Evolutionary conservation across 1,140 invertebrate species (phyloP), one percentile per base, ranked within the genome.

Genomic region (Caerostris extrusa): DNA sequence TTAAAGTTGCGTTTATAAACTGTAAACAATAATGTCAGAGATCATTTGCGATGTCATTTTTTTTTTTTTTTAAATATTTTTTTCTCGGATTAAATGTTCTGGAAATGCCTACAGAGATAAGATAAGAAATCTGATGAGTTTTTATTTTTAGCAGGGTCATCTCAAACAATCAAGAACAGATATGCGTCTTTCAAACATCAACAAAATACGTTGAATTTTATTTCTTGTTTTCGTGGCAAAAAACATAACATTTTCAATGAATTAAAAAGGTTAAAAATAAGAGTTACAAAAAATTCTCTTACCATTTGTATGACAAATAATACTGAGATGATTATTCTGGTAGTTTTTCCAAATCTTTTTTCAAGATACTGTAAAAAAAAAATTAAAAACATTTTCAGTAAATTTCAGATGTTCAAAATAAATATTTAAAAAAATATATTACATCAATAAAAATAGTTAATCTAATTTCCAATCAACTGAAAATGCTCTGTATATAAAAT

Each of bases 221-320:
- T 77, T 77, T 12, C 71, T 50, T 17, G 12, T 14, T 14, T 14
- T 14, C 3, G 0, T 64, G 8, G 5, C 60, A 7, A 64, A 14
- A 14, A 17, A 12, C 12, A 64, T 5, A 17, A 14, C 12, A 64
- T 64, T 14, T 10, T 64, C 10, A 64, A 5, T 5, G 7, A 14
- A 64, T 14, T 12, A 64, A 64, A 64, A 64, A 64, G 61, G 61
- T 14, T 64, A 17, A 17, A 10, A 64, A 64, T 17, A n/a, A 6
- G 61, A n/a, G n/a, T 17, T 6, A 67, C 4, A 5, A 67, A 7
- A 19, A 3, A 2, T 5, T 10, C 0, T 53, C 87, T 89, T 83
- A 94, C 93, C 97, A 98, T 98, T 96, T 98, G 98, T 5, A 98
- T 95, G 53, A 97, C 97, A 94, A 98, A 98, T 0, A 97, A 97